Percentiles rank a stretch among this genome's conserved stretches.
phyloP scores from a whole-genome alignment of 2,888 invertebrate species.

The Tachina fera region DNA sequence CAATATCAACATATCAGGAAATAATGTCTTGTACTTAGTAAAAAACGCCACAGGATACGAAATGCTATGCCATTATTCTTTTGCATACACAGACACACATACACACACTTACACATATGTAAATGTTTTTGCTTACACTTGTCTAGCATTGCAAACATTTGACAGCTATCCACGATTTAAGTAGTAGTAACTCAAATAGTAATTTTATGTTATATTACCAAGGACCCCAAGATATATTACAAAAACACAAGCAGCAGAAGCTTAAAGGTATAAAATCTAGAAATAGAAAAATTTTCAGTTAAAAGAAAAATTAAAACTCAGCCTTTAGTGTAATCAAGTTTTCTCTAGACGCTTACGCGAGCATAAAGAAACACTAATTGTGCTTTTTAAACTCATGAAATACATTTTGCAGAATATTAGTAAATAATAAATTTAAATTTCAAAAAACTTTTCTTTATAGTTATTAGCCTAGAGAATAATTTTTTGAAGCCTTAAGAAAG shows the following conservation, averaged over 20 bases:
- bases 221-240: constrained; percentile 14
- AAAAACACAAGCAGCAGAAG: not conserved
- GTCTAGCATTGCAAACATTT: constrained; percentile 48
- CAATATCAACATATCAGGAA: constrained; percentile 43
- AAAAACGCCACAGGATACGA: constrained; percentile 52
- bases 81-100: constrained; percentile 33
- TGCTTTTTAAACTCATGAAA: too few relatives aligned
- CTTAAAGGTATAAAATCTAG: constrained; percentile 14
- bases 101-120: not conserved
- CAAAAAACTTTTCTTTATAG: too few relatives aligned
- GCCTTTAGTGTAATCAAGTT: not conserved
- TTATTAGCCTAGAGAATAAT: too few relatives aligned
- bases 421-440: too few relatives aligned
- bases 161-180: constrained; percentile 66
- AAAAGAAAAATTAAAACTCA: not conserved
- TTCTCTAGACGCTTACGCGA: too few relatives aligned
- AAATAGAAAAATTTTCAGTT: not conserved
- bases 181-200: constrained; percentile 61
- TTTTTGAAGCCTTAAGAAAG: too few relatives aligned
- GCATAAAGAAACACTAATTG: too few relatives aligned
- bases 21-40: constrained; percentile 39
- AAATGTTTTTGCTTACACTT: not conserved
- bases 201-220: constrained; percentile 45
- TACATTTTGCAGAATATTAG: too few relatives aligned
- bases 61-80: constrained; percentile 11